Conservation (phyloP, 1,140 invertebrate species). For the Trichoplusia ni region DNA sequence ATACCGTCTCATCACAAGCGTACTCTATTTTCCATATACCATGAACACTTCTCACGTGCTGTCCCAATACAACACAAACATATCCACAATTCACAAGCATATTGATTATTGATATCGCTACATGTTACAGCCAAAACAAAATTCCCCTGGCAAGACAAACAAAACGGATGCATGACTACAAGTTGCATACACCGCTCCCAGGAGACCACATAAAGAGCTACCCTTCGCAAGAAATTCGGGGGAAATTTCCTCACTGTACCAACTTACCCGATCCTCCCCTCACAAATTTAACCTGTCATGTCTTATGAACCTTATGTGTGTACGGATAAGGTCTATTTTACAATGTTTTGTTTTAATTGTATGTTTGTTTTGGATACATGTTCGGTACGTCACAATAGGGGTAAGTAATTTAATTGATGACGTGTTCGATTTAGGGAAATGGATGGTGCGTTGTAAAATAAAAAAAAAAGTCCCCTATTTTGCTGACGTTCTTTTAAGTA, state of each 20-base stretch:
- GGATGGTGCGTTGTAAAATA: conserved; percentile 54
- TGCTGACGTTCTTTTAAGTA: neutral
- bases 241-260: conserved; percentile 48
- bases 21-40: too few relatives aligned
- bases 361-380: conserved; percentile 6
- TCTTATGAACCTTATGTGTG: neutral
- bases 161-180: conserved; percentile 51
- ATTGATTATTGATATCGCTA: neutral
- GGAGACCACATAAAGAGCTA: conserved; percentile 42
- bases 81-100: too few relatives aligned
- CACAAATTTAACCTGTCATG: conserved; percentile 30
- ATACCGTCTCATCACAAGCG: too few relatives aligned
- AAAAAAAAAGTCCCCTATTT: conserved; percentile 52
- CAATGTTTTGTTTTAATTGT: neutral
- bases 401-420: conserved; percentile 78
- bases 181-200: conserved; percentile 60
- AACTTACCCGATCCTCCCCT: conserved; percentile 48
- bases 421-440: conserved; percentile 69
- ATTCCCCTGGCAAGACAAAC: conserved; percentile 59
- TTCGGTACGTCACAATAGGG: conserved; percentile 18
- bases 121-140: conserved; percentile 31
- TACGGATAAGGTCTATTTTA: conserved; percentile 41
- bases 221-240: conserved; percentile 39
- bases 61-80: too few relatives aligned
- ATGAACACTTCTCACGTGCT: too few relatives aligned